Evolutionary conservation across 1,140 invertebrate genomes (phyloP).

Genomic region (Euborellia annulipes): DNA sequence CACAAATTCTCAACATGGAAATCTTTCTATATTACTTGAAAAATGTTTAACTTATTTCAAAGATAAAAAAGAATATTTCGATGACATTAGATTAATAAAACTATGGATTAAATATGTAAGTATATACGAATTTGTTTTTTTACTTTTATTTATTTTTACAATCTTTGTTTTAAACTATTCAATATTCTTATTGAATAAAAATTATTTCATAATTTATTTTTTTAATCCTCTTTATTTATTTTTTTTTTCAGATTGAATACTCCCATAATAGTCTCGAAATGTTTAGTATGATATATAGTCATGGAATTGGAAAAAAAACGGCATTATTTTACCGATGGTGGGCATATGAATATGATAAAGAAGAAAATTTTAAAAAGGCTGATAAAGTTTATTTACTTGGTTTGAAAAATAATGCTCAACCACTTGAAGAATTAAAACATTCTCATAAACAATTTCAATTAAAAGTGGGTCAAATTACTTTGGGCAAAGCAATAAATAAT

Average conservation of each 20-base stretch:
- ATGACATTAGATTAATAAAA: conserved; percentile 68
- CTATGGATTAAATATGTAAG: conserved; percentile 85
- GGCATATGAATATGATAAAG: conserved; percentile 63
- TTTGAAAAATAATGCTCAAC: conserved; percentile 49
- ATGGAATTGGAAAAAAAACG: conserved; percentile 59
- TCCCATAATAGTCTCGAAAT: no score
- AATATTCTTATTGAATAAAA: conserved; percentile 25
- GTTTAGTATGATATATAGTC: conserved; percentile 55
- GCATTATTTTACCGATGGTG: conserved; percentile 63
- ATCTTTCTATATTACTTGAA: conserved; percentile 53
- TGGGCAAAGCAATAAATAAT: no score
- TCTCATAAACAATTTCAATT: no score
- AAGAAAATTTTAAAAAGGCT: conserved; percentile 53
- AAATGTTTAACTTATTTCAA: conserved; percentile 66
- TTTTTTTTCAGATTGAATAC: no score
- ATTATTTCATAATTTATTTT: no score
- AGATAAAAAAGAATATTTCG: conserved; percentile 58
- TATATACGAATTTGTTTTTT: no score
- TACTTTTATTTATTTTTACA: no score
- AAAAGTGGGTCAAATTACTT: no score
- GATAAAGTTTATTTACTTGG: conserved; percentile 56
- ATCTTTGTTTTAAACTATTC: no score
- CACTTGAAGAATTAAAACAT: conserved; percentile 49
- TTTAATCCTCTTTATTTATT: no score
- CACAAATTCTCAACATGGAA: conserved; percentile 66